phyloP scores from a whole-genome alignment of 1,140 invertebrate genomes.

The Musca domestica region DNA sequence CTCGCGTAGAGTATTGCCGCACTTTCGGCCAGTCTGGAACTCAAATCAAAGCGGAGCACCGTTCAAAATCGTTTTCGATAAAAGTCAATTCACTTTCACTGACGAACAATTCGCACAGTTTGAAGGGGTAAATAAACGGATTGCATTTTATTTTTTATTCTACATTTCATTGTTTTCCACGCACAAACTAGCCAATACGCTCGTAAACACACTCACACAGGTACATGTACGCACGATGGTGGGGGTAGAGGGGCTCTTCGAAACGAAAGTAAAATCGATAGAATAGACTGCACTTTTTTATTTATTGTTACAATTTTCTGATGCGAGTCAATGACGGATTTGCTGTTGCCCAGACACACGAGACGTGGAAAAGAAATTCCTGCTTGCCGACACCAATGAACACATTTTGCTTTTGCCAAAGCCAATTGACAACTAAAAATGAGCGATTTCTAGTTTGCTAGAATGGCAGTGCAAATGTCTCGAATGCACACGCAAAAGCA shows the following conservation, averaged over 20 bases:
- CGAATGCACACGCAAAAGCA: not conserved
- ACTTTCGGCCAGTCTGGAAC: too few species aligned
- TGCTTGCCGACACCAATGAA: not conserved
- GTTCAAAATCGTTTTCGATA: too few species aligned
- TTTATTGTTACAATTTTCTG: not conserved
- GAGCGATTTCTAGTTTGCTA: not conserved
- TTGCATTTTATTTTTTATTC: too few species aligned
- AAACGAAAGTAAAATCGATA: constrained; percentile 1
- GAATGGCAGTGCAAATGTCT: constrained; percentile 1
- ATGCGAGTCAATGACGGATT: not conserved
- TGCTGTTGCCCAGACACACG: not conserved
- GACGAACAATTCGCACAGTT: too few species aligned
- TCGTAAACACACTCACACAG: not conserved
- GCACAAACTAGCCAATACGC: too few species aligned
- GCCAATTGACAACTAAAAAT: constrained; percentile 16
- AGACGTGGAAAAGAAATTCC: not conserved
- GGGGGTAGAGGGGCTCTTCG: not conserved
- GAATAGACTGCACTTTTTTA: not conserved
- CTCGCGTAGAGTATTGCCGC: too few species aligned
- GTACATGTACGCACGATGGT: not conserved
- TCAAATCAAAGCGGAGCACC: too few species aligned
- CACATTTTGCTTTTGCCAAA: constrained; percentile 12
- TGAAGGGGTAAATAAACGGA: too few species aligned
- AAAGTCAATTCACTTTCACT: too few species aligned
- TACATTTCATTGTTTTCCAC: too few species aligned